phyloP scores from a whole-genome alignment of 2,113 vertebrate genomes.

The Barnardius zonarius region DNA sequence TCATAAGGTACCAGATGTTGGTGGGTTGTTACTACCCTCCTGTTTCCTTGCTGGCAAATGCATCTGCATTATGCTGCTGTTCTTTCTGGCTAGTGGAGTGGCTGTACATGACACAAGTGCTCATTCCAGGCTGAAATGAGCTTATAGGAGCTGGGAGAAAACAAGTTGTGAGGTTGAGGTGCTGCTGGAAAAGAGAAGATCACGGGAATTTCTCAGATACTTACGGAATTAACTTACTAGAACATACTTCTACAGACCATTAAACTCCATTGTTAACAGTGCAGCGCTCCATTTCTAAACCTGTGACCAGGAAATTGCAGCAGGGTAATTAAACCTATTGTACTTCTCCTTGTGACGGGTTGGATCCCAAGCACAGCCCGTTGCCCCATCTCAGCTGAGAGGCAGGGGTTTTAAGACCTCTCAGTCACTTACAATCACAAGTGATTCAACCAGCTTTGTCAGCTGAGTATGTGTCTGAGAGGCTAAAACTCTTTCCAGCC shows the following conservation, averaged over 20 bases:
- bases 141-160: not conserved
- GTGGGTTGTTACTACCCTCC: not conserved
- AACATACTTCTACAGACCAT: not conserved
- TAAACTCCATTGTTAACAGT: not conserved
- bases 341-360: accelerated
- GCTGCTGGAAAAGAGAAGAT: not conserved
- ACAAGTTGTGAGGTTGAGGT: not conserved
- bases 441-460: too few species aligned
- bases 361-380: not conserved
- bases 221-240: not conserved
- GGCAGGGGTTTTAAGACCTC: not conserved
- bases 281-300: not conserved
- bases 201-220: not conserved
- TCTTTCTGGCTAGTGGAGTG: not conserved
- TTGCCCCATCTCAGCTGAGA: not conserved
- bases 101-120: not conserved
- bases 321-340: not conserved
- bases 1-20: not conserved
- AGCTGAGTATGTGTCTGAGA: too few species aligned
- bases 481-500: not conserved
- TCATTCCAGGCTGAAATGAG: not conserved
- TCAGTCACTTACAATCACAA: accelerated
- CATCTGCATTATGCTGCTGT: not conserved
- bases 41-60: not conserved
- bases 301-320: not conserved